Evolutionary conservation across 1,140 invertebrate genomes (phyloP).

Genomic region (Sipha flava): DNA sequence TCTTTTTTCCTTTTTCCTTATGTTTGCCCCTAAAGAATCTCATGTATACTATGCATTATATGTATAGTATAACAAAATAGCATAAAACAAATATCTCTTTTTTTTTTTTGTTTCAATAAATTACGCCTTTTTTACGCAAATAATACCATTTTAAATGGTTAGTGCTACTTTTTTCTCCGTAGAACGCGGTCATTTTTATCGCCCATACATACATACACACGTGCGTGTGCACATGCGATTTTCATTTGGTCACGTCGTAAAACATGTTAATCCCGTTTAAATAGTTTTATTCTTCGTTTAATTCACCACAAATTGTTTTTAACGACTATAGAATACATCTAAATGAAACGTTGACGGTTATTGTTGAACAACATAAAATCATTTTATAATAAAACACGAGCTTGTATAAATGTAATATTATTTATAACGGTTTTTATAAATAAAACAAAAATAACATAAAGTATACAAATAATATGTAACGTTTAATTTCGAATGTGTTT

Average conservation of each 20-base stretch:
- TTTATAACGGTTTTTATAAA: too few relatives aligned
- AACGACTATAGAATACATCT: too few relatives aligned
- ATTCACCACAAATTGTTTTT: too few relatives aligned
- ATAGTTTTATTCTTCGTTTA: neutral
- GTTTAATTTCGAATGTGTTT: too few relatives aligned
- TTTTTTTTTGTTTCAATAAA: conserved; percentile 13
- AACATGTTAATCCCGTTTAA: neutral
- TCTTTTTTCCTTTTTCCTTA: neutral
- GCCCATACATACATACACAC: too few relatives aligned
- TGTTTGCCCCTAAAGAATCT: neutral
- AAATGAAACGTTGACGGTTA: too few relatives aligned
- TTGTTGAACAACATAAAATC: too few relatives aligned
- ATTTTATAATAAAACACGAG: too few relatives aligned
- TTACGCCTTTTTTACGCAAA: neutral
- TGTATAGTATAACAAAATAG: neutral
- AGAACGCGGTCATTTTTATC: neutral
- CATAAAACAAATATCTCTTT: neutral
- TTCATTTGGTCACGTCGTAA: neutral
- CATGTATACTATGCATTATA: neutral
- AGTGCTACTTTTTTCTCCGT: neutral
- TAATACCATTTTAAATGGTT: neutral
- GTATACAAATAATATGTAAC: too few relatives aligned
- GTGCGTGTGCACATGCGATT: neutral
- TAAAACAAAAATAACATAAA: too few relatives aligned
- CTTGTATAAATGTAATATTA: too few relatives aligned